Base-by-base conservation (phyloP, 2,797 vertebrate genomes). In the Carapus acus region DNA sequence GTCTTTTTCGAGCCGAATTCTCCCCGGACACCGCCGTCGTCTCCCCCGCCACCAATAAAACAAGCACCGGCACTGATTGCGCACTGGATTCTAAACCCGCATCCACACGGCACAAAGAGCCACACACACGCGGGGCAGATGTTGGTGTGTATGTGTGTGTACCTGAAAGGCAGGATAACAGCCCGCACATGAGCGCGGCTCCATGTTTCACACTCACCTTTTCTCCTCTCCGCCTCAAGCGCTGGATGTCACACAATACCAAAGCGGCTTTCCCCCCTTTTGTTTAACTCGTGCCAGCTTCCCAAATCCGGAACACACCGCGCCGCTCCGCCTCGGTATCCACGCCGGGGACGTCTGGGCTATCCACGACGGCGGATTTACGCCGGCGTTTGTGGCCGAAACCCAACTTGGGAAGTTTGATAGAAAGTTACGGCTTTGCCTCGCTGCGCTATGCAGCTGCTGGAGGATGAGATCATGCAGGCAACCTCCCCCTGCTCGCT, bases 381-480 rank as follows among this genome's bases (percentile, higher is more conserved):
- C 13, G 29, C 67, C 40, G 45, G 49, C 19, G 62, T 65, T 53
- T 54, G 50, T 49, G 29, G 50, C 58, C 48, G 53, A 58, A 56
- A 49, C 50, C 68, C 58, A 72, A 86, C 76, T 85, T 73, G 49
- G 24, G 74, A 90, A 90, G 88, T 90, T 89, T 81, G 77, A 82
- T 81, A 78, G 49, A 86, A 89, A 90, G 83, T 90, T 88, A 65
- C 54, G 60, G 71, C 55, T 79, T 77, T 59, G 81, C 76, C 79
- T 87, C 71, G 84, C 80, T 85, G 85, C 84, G 80, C 85, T 77
- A 83, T 86, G 83, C 86, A 88, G 87, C 80, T 83, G 81, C 86
- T 80, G 83, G 71, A 84, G 78, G 85, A 88, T 90, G 88, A 90
- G 86, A 80, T 90, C 88, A 89, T 86, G 69, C 73, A 78, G 43